phyloP scores from a whole-genome alignment of 1,140 invertebrate genomes.

The Dermatophagoides farinae region DNA sequence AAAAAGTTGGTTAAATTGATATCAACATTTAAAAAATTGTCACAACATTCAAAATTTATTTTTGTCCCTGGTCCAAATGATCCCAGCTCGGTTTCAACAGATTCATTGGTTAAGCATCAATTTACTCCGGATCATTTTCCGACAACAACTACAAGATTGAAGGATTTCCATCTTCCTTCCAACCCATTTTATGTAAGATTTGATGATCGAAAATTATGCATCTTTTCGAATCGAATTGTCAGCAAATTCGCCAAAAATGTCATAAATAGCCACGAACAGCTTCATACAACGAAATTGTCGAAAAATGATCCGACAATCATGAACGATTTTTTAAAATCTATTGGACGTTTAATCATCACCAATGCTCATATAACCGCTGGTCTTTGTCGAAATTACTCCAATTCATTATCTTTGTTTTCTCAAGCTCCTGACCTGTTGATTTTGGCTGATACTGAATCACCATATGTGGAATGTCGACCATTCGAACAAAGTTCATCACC shows the following conservation, averaged over 20 bases:
- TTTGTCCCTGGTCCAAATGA: slow-evolving; percentile 12
- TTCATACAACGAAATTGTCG: not conserved
- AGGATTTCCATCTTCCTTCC: slow-evolving; percentile 1
- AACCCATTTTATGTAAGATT: slow-evolving; percentile 11
- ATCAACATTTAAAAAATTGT: not conserved
- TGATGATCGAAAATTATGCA: slow-evolving; percentile 3
- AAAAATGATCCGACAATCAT: not conserved
- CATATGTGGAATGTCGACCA: not conserved
- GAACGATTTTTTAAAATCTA: not conserved
- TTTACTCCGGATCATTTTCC: slow-evolving; percentile 7
- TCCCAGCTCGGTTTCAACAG: not conserved
- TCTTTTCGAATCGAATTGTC: not conserved
- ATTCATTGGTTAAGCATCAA: not conserved
- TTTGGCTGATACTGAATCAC: slow-evolving; percentile 1
- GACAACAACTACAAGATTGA: not conserved
- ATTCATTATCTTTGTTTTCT: not conserved
- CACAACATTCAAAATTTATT: slow-evolving; percentile 2
- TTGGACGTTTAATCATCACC: not conserved
- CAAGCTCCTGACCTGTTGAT: not conserved
- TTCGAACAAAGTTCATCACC: not conserved
- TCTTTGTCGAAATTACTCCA: not conserved
- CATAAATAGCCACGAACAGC: not conserved
- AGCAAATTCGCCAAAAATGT: not conserved
- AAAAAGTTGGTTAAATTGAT: slow-evolving; percentile 9
- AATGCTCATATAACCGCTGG: slow-evolving; percentile 3